Base-by-base conservation (phyloP, 2,888 invertebrate species). In the Entomobrya multifasciata region DNA sequence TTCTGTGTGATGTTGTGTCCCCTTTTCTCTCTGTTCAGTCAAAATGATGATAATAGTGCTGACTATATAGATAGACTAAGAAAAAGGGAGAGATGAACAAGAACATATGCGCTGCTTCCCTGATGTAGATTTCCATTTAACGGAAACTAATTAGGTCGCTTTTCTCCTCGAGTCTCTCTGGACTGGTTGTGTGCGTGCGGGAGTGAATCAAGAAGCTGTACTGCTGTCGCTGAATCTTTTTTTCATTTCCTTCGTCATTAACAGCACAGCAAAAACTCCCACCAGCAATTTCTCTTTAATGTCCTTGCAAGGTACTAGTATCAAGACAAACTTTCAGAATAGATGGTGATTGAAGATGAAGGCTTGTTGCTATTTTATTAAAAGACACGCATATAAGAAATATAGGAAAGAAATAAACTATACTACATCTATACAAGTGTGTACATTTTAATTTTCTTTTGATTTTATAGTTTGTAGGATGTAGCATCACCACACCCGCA, bases 101-200 rank as follows among this genome's bases (percentile, higher is more conserved):
- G 30, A 55, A 41, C 76, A 76, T n/a, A n/a, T n/a, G n/a, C n/a
- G n/a, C n/a, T n/a, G n/a, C n/a, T n/a, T n/a, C 41, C 0, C 57
- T 41, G 62, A n/a, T 30, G 47, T 44, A 41, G 57, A 65, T 79
- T 79, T 47, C 47, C 49, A 65, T 79, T 79, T 79, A 62, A 62
- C 47, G 62, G 65, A 79, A 47, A 79, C 65, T 79, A 79, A 79
- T 79, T 79, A 49, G 65, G 65, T 65, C 22, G 65, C 44, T 44
- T 36, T 27, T n/a, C 41, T 25, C 47, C 15, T 65, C n/a, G 11
- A 44, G 44, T 4, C 20, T 65, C 17, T 65, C 17, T 8, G 20
- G 27, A 36, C 17, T 36, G 55, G n/a, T 17, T 20, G 15, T n/a
- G n/a, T n/a, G 17, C 30, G 41, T 13, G 5, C 2, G 44, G 30